These are phyloP conservation scores for Mormyrus lacerda DNA, from an alignment of 2,113 vertebrate species.

Conservation along the genomic window DNA sequence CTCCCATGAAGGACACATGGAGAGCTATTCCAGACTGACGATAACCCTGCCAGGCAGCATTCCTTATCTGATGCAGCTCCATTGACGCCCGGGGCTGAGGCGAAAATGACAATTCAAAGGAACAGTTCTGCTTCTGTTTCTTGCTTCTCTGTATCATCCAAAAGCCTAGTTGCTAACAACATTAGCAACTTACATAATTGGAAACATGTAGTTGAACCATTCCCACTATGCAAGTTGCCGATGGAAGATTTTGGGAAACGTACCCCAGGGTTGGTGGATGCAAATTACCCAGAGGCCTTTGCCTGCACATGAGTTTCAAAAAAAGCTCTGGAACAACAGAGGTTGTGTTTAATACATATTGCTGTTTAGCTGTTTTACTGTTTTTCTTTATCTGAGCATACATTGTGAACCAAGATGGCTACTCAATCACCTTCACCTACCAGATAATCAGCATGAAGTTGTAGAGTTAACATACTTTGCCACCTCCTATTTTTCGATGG, in stretches of 20 bases:
- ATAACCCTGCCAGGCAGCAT: background rate
- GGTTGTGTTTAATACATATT: background rate
- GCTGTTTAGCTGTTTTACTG: background rate
- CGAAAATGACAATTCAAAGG: background rate
- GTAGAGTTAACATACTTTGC: background rate
- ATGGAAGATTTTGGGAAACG: background rate
- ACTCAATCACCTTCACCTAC: background rate
- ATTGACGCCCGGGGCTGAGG: background rate
- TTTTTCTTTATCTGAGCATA: background rate
- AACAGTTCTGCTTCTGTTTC: background rate
- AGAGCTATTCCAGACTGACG: background rate
- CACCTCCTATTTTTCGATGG: background rate
- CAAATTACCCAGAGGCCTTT: background rate
- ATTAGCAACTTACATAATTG: background rate
- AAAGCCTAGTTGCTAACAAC: background rate
- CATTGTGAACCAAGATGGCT: background rate
- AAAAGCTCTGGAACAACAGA: background rate
- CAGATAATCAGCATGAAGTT: background rate
- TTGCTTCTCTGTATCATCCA: background rate
- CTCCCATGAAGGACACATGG: background rate
- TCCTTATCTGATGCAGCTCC: background rate
- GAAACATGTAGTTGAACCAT: background rate
- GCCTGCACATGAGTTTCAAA: background rate
- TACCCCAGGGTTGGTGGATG: background rate
- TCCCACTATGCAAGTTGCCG: background rate